phyloP scores from a whole-genome alignment of 2,888 invertebrate genomes.

The Atherix ibis region DNA sequence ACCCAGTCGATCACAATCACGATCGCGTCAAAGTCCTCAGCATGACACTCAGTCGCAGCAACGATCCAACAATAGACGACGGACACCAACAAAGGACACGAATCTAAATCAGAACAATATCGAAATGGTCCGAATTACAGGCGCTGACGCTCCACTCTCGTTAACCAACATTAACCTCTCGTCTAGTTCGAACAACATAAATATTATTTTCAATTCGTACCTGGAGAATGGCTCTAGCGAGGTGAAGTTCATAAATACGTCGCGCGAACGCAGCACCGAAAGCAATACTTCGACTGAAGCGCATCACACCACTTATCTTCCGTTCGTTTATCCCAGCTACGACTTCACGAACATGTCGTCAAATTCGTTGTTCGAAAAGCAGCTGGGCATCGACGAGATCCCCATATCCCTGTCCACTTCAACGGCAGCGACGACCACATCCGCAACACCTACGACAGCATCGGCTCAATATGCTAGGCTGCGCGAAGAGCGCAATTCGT shows the following conservation, averaged over 20 bases:
- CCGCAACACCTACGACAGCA: background rate
- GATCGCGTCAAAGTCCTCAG: too few relatives aligned
- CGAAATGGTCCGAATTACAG: slow-evolving; percentile 10
- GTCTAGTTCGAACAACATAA: slow-evolving; percentile 30
- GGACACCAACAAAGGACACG: slow-evolving; percentile 27
- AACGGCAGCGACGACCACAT: slow-evolving; percentile 15
- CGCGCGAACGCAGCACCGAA: slow-evolving; percentile 13
- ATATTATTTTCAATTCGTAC: slow-evolving; percentile 27
- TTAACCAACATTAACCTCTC: slow-evolving; percentile 29
- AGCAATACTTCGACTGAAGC: slow-evolving; percentile 20
- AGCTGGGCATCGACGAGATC: slow-evolving; percentile 26
- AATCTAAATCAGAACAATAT: slow-evolving; percentile 27
- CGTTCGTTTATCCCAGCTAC: slow-evolving; percentile 27
- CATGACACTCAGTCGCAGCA: too few relatives aligned
- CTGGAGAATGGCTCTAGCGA: slow-evolving; percentile 22
- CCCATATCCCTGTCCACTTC: slow-evolving; percentile 14
- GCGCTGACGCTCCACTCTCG: slow-evolving; percentile 17
- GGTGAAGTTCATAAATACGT: slow-evolving; percentile 31
- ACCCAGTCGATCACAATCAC: slow-evolving; percentile 1
- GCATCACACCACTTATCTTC: slow-evolving; percentile 22
- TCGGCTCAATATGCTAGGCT: too few relatives aligned
- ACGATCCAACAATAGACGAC: slow-evolving; percentile 11
- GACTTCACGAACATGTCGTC: slow-evolving; percentile 32
- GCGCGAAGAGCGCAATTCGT: background rate
- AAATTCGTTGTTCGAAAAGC: slow-evolving; percentile 29